Conservation (phyloP, 2,888 invertebrate genomes). For the Drymonia ruficornis region DNA sequence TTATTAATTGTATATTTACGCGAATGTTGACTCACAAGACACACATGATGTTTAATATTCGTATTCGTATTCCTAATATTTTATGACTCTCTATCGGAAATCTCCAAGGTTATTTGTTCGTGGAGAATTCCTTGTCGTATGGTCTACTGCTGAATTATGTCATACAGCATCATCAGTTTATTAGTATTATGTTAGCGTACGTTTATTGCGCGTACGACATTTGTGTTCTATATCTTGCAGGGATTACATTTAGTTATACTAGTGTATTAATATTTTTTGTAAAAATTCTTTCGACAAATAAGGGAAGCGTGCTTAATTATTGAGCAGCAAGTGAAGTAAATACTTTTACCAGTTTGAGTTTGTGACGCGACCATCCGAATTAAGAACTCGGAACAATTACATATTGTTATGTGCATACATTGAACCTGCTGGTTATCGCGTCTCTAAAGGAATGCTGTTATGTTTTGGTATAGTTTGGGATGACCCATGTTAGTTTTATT, state of each 20-base stretch:
- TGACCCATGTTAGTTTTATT: slow-evolving; percentile 3
- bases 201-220: slow-evolving; percentile 9
- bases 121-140: slow-evolving; percentile 20
- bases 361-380: not conserved
- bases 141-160: slow-evolving; percentile 16
- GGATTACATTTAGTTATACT: slow-evolving; percentile 1
- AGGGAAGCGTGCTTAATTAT: not conserved
- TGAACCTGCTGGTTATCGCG: too few species aligned
- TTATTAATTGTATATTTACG: too few species aligned
- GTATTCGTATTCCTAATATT: slow-evolving; percentile 1
- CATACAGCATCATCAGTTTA: slow-evolving; percentile 28
- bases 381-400: not conserved
- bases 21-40: not conserved
- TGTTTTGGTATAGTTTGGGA: not conserved
- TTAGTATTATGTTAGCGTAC: slow-evolving; percentile 16
- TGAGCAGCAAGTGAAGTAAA: not conserved
- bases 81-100: slow-evolving; percentile 12
- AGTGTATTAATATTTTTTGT: not conserved
- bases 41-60: not conserved
- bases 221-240: slow-evolving; percentile 11
- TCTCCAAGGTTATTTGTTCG: slow-evolving; percentile 12
- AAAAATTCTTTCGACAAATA: not conserved
- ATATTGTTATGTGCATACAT: not conserved
- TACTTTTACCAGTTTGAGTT: not conserved
- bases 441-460: too few species aligned